Percentiles rank a stretch among this genome's conserved stretches.
These are phyloP conservation scores for Lasioglossum vierecki DNA, from an alignment of 2,888 invertebrate genomes.

Conservation along the genomic window DNA sequence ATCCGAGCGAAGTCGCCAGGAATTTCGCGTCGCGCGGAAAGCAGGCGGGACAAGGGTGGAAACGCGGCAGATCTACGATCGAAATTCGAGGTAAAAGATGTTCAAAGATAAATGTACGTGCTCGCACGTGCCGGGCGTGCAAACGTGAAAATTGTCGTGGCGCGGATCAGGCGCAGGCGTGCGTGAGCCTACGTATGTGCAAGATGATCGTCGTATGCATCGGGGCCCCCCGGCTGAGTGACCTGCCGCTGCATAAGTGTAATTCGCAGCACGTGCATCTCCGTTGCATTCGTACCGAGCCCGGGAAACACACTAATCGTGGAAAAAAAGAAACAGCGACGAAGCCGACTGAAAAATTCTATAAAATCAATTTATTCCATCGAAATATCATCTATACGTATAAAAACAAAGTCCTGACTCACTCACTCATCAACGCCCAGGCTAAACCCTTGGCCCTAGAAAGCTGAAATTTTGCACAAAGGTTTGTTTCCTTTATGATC, in stretches of 20 bases:
- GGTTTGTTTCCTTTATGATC: too few species aligned
- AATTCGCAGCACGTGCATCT: slow-evolving; percentile 62
- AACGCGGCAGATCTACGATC: slow-evolving; percentile 36
- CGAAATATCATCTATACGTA: too few species aligned
- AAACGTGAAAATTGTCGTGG: slow-evolving; percentile 50
- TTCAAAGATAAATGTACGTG: slow-evolving; percentile 43
- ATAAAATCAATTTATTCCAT: neutral
- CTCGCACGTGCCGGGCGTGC: slow-evolving; percentile 52
- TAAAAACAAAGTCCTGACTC: too few species aligned
- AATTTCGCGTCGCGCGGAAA: slow-evolving; percentile 20
- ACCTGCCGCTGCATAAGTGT: slow-evolving; percentile 55
- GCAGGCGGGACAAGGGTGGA: slow-evolving; percentile 25
- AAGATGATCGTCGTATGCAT: slow-evolving; percentile 47
- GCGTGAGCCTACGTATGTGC: slow-evolving; percentile 42
- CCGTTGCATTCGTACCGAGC: slow-evolving; percentile 40
- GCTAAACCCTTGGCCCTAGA: too few species aligned
- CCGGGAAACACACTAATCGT: slow-evolving; percentile 43
- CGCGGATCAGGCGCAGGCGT: slow-evolving; percentile 30
- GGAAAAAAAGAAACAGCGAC: neutral
- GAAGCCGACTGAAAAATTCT: neutral
- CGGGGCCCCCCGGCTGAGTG: slow-evolving; percentile 52
- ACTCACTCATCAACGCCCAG: too few species aligned
- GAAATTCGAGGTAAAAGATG: slow-evolving; percentile 53
- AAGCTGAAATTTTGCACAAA: too few species aligned
- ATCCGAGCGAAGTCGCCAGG: neutral